Base-by-base conservation (phyloP, 2,888 invertebrate genomes). In the Synanthedon vespiformis region DNA sequence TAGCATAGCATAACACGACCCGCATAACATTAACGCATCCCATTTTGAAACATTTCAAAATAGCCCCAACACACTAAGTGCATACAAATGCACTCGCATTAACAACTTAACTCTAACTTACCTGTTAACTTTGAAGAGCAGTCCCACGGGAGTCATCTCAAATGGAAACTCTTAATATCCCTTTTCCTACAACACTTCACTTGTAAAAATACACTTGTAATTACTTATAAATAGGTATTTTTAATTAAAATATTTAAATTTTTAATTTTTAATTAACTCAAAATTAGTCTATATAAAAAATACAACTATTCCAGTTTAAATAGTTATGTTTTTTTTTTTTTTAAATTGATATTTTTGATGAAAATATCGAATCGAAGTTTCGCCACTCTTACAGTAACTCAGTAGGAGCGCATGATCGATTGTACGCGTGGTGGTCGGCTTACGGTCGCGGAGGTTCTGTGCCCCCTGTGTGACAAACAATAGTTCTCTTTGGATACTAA, bases 81-180 rank as follows among this genome's bases (percentile, higher is more conserved):
- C 61, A 62, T 63, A 61, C 60, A 58, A 61, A 66, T 57, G 58
- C 58, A 54, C 50, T 18, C 64, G 40, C 54, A 56, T 58, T 56
- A 57, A 56, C 55, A 57, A 40, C 53, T 18, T 44, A 50, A 13
- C 48, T 51, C 59, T 59, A 68, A 73, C 84, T 72, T 78, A 90
- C 90, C 89, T 89, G 81, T 89, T 87, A 72, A 89, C 86, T 81
- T 89, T 89, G 67, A 89, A 89, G 74, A 89, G 80, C 67, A 90
- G 84, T 78, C 89, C 89, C 61, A 89, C 89, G 50, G 90, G 89
- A 86, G 87, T 87, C 87, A 90, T 89, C 63, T 74, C 82, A 68
- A 62, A 64, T 60, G 44, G 13, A 14, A 44, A 48, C 18, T 16
- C 13, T 48, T 48, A 16, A 48, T 8, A 48, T 13, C 14, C 44